Conservation (phyloP, 2,888 invertebrate species). For the Idaea biselata region DNA sequence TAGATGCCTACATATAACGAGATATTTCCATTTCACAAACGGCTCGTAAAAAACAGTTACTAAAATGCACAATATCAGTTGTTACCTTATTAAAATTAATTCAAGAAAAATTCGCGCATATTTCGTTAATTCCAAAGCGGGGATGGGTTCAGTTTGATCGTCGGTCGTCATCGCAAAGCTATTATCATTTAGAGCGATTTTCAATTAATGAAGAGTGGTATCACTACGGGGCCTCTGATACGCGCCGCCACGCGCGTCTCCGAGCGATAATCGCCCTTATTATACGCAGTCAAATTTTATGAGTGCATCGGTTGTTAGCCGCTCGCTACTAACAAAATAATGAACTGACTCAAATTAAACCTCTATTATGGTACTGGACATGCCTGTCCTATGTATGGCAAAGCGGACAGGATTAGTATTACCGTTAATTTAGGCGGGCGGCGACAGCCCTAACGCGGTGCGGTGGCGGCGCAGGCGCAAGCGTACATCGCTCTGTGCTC, state of each 20-base stretch:
- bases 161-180: constrained; percentile 50
- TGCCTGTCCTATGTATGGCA: constrained; percentile 57
- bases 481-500: constrained; percentile 14
- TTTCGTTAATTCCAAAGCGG: constrained; percentile 62
- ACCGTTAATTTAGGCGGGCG: constrained; percentile 49
- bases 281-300: constrained; percentile 78
- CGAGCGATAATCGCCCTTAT: constrained; percentile 71
- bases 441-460: constrained; percentile 32
- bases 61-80: constrained; percentile 56
- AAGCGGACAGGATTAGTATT: constrained; percentile 48
- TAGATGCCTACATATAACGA: constrained; percentile 27
- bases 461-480: not conserved
- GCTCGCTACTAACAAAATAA: constrained; percentile 62
- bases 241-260: constrained; percentile 57
- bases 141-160: constrained; percentile 49
- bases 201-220: constrained; percentile 71
- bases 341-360: constrained; percentile 66
- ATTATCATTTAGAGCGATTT: constrained; percentile 75
- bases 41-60: constrained; percentile 53
- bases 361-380: constrained; percentile 58
- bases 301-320: constrained; percentile 70
- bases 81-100: constrained; percentile 69
- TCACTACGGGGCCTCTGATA: constrained; percentile 52
- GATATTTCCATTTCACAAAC: constrained; percentile 46
- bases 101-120: constrained; percentile 61